A percentile compares a stretch with the other conserved stretches of the same genome.
These are phyloP conservation scores for Lasiommata megera DNA, from an alignment of 2,888 invertebrate species.

Conservation along the genomic window DNA sequence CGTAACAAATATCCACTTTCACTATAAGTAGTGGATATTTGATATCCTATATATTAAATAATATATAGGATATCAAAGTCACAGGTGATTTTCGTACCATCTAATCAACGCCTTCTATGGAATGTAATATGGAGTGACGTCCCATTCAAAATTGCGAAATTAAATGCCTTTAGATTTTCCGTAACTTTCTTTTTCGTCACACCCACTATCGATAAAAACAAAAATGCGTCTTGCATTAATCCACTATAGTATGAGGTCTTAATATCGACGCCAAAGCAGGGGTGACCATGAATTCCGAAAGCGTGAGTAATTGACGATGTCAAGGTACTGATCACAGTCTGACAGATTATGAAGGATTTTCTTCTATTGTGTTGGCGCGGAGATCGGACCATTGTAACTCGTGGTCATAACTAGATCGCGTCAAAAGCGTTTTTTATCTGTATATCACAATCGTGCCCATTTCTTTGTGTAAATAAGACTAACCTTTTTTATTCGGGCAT, in stretches of 20 bases:
- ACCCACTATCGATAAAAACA: too few relatives aligned
- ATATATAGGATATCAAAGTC: too few relatives aligned
- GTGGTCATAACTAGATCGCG: background rate
- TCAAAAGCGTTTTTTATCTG: constrained; percentile 2
- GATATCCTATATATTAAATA: too few relatives aligned
- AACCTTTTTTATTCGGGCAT: background rate
- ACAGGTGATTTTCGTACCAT: too few relatives aligned
- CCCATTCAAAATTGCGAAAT: too few relatives aligned
- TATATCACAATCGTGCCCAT: constrained; percentile 1
- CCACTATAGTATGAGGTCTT: background rate
- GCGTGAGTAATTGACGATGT: constrained; percentile 54
- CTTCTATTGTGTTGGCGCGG: constrained; percentile 11
- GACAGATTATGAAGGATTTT: constrained; percentile 26
- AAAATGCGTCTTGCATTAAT: too few relatives aligned
- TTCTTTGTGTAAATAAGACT: background rate
- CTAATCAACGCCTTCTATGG: too few relatives aligned
- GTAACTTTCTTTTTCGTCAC: too few relatives aligned
- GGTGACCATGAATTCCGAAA: constrained; percentile 64
- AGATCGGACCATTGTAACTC: background rate
- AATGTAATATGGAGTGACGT: too few relatives aligned
- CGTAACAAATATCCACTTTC: too few relatives aligned
- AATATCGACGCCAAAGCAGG: constrained; percentile 27
- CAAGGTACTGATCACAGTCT: constrained; percentile 50
- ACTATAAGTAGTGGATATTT: too few relatives aligned
- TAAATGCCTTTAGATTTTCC: too few relatives aligned